Base-by-base conservation (phyloP, 2,888 invertebrate species). In the Phorcus lineatus region DNA sequence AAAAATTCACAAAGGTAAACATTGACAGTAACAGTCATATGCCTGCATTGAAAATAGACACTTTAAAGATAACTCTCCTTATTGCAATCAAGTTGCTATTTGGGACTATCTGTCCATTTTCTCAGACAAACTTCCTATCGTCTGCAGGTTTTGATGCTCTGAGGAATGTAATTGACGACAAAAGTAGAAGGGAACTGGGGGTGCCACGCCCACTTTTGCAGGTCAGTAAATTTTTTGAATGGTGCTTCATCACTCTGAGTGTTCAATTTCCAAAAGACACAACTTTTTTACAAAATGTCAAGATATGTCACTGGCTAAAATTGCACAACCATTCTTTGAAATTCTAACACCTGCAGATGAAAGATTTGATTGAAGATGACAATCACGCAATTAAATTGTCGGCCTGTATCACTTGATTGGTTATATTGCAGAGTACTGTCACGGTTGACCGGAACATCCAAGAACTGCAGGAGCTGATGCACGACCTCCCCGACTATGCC, bases 151-250 rank as follows among this genome's bases (percentile, higher is more conserved):
- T 96, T 82, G 95, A 96, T 93, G 96, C 97, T 6, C 97, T 97
- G 96, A 95, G 96, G 79, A 95, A 96, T 81, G 95, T 96, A 1
- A 95, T 95, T 40, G 94, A 96, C 77, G 95, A 96, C 2, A 96
- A 96, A 91, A 94, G 95, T 76, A 95, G 95, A 90, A 95, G 95
- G 83, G 94, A 95, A 78, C 93, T 95, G 13, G 94, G 94, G 77
- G 93, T 95, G 19, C 93, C 94, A 54, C 94, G 96, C 85, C 96
- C 96, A 3, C 92, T 97, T 22, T 91, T 96, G 80, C 95, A 95
- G 92, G 95, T 95, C 82, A 77, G 55, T 22, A 31, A 4, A 4
- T 2, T 36, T 36, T 7, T 36, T 36, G 36, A 36, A 4, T 36
- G 7, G 7, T 4, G 2, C 36, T 7, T 36, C 36, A 36, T 2